A percentile compares a stretch with the other conserved stretches of the same genome.
These are phyloP conservation scores for Callithrix jacchus DNA, from an alignment of 2,113 vertebrate genomes.

Conservation along the genomic window DNA sequence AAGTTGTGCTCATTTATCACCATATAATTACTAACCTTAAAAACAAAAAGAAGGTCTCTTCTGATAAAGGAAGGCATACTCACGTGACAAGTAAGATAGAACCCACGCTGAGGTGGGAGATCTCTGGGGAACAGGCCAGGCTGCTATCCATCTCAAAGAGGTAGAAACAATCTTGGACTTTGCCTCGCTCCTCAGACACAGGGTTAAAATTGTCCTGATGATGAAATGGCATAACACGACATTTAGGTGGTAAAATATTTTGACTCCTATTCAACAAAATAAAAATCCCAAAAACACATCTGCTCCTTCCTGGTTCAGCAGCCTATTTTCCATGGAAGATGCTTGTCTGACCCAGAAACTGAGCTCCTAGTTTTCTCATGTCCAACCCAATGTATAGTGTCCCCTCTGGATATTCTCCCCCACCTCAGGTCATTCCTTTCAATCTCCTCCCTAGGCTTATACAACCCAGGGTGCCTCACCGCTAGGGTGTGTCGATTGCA, in stretches of 20 bases:
- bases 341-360: not conserved
- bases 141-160: constrained; percentile 94
- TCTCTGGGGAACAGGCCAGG: constrained; percentile 87
- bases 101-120: constrained; percentile 90
- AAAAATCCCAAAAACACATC: not conserved
- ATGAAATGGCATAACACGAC: not conserved
- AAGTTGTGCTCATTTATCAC: not conserved
- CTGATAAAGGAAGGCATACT: constrained; percentile 73
- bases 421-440: not conserved
- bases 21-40: not conserved
- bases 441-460: not conserved
- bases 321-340: not conserved
- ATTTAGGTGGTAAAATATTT: not conserved
- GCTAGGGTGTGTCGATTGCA: constrained; percentile 84
- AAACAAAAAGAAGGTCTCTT: not conserved
- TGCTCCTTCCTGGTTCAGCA: not conserved
- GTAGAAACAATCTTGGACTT: constrained; percentile 90
- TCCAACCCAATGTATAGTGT: not conserved
- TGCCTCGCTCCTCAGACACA: constrained; percentile 88
- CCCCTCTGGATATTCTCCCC: not conserved
- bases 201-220: constrained; percentile 86
- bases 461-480: constrained; percentile 81
- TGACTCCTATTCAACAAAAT: not conserved
- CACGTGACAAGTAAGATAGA: constrained; percentile 94
- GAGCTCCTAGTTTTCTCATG: not conserved